Evolutionary conservation across 1,140 invertebrate species (phyloP).

Genomic region (Conus ventricosus): DNA sequence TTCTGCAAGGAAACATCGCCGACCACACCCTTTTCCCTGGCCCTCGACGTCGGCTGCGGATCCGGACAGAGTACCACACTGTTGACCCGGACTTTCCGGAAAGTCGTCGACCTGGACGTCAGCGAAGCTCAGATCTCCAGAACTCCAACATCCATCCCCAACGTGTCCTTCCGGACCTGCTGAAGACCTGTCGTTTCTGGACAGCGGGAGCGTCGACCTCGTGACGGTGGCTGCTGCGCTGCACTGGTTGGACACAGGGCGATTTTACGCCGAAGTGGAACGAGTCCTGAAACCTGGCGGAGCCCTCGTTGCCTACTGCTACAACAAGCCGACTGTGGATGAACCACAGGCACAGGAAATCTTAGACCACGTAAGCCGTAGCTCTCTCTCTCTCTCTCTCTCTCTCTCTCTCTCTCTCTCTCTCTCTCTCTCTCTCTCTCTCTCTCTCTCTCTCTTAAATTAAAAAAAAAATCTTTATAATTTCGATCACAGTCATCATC

Average conservation of each 20-base stretch:
- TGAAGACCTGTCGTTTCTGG: conserved; percentile 64
- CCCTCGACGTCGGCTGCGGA: conserved; percentile 76
- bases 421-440: no score
- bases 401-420: no score
- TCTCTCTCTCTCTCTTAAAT: no score
- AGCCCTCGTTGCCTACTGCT: conserved; percentile 72
- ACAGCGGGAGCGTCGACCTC: conserved; percentile 70
- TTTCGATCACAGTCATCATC: no score
- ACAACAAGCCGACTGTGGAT: conserved; percentile 37
- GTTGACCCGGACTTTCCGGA: conserved; percentile 70
- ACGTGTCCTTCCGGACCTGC: conserved; percentile 63
- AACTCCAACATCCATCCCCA: conserved; percentile 42
- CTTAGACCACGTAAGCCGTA: background rate
- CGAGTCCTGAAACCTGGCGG: no score
- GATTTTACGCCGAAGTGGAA: conserved; percentile 75
- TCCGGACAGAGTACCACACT: conserved; percentile 75
- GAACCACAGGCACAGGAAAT: background rate
- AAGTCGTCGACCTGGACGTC: conserved; percentile 50
- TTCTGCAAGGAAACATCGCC: conserved; percentile 61
- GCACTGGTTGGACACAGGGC: conserved; percentile 77
- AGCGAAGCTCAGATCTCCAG: conserved; percentile 56
- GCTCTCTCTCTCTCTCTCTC: no score
- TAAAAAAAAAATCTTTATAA: no score
- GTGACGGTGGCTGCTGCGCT: conserved; percentile 72
- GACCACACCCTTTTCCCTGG: conserved; percentile 29